Evolutionary conservation across 92 coral and sea anemone species (phyloP).

Genomic region (Siderastrea siderea): DNA sequence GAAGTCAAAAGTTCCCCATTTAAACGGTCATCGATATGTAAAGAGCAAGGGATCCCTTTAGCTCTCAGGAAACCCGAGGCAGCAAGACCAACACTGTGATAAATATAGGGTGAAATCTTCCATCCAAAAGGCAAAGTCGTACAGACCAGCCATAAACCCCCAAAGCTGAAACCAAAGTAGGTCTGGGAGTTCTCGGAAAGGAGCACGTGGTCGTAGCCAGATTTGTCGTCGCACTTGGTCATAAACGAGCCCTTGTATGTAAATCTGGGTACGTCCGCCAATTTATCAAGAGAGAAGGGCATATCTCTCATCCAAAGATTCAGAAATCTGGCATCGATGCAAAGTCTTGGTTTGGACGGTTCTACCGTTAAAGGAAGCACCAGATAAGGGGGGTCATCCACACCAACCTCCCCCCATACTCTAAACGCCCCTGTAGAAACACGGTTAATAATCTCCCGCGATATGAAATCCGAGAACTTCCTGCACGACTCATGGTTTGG

Average conservation of each 20-base stretch:
- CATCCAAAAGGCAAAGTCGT: constrained; percentile 35
- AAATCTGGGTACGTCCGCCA: constrained; percentile 25
- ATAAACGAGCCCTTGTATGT: constrained; percentile 9
- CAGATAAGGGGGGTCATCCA: no score
- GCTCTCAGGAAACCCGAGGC: constrained; percentile 16
- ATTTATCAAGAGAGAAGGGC: background rate
- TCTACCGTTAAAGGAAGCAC: no score
- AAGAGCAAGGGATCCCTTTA: constrained; percentile 22
- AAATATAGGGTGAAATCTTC: constrained; percentile 39
- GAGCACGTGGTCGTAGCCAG: constrained; percentile 31
- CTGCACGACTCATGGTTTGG: constrained; percentile 19
- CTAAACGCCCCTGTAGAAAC: background rate
- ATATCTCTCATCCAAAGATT: no score
- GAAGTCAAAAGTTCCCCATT: constrained; percentile 36
- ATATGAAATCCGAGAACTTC: background rate
- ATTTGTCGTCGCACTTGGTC: constrained; percentile 46
- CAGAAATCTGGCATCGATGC: no score
- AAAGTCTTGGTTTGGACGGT: no score
- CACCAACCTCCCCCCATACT: background rate
- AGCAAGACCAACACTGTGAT: constrained; percentile 19
- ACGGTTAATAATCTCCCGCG: background rate
- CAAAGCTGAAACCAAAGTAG: constrained; percentile 25
- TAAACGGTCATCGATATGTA: constrained; percentile 47
- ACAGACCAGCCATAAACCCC: constrained; percentile 44
- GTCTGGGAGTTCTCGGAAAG: constrained; percentile 5